phyloP scores from a whole-genome alignment of 92 coral and sea anemone genomes.

The Siderastrea siderea region DNA sequence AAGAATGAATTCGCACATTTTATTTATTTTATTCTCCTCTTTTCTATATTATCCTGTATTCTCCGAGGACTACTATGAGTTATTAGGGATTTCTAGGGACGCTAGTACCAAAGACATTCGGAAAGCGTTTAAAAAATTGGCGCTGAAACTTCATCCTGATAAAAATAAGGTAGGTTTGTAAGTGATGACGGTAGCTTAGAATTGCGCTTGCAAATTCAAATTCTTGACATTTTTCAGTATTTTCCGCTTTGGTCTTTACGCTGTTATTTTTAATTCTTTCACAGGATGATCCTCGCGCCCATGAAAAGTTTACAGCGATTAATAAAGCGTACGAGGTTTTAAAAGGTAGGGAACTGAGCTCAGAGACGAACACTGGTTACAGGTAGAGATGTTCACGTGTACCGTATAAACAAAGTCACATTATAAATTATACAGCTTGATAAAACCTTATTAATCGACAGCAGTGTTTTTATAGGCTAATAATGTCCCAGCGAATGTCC shows the following conservation, averaged over 20 bases:
- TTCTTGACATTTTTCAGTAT: neutral
- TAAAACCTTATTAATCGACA: neutral
- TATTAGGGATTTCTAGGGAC: conserved; percentile 93
- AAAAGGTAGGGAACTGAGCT: conserved; percentile 72
- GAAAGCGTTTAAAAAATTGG: conserved; percentile 94
- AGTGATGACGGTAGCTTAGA: neutral
- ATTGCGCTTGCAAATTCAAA: neutral
- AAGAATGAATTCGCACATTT: conserved; percentile 81
- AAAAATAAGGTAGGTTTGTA: conserved; percentile 82
- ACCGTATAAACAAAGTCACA: too few relatives aligned
- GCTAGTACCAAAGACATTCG: conserved; percentile 95
- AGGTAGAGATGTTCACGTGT: neutral
- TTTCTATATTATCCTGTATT: conserved; percentile 81
- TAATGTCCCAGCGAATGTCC: neutral
- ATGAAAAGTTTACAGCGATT: conserved; percentile 86
- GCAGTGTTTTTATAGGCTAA: neutral
- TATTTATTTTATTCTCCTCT: conserved; percentile 88
- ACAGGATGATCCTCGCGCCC: conserved; percentile 95
- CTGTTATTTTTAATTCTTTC: neutral
- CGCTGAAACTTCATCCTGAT: conserved; percentile 93
- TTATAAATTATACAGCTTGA: neutral
- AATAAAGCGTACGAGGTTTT: conserved; percentile 96
- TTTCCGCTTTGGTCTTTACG: neutral
- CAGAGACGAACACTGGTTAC: neutral
- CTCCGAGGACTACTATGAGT: conserved; percentile 93